These are phyloP conservation scores for Allygus modestus DNA, from an alignment of 2,888 invertebrate genomes.

Conservation along the genomic window DNA sequence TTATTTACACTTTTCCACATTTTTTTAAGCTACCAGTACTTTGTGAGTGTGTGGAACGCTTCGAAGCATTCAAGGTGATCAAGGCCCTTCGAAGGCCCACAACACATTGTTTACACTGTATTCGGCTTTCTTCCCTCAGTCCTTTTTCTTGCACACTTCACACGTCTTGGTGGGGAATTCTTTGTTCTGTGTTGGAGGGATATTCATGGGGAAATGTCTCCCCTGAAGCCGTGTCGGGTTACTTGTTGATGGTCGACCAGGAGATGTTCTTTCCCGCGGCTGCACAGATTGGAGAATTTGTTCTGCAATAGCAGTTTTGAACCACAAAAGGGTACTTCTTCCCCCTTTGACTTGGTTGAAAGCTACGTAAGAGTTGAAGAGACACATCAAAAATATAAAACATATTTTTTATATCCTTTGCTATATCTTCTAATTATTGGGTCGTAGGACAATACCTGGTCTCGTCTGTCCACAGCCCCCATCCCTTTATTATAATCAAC, in stretches of 20 bases:
- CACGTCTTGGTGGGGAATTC: not conserved
- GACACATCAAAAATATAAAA: not conserved
- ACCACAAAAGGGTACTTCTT: not conserved
- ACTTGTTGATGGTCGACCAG: no score
- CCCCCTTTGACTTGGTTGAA: not conserved
- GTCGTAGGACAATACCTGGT: no score
- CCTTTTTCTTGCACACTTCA: not conserved
- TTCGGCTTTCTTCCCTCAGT: not conserved
- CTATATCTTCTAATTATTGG: not conserved
- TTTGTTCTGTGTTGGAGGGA: no score
- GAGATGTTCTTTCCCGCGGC: no score
- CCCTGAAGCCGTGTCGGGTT: no score
- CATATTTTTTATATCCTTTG: not conserved
- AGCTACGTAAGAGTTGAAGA: not conserved
- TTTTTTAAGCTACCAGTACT: not conserved
- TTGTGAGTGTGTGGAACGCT: not conserved
- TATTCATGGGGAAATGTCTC: no score
- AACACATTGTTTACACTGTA: not conserved
- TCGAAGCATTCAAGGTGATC: not conserved
- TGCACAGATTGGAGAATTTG: no score
- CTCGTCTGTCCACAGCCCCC: not conserved
- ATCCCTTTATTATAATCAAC: not conserved
- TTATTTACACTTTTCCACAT: not conserved
- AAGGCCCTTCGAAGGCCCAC: no score
- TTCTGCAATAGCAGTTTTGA: not conserved